A percentile compares a stretch with the other conserved stretches of the same genome.
Conservation (phyloP, 2,113 vertebrate genomes). For the Eulemur rufifrons region DNA sequence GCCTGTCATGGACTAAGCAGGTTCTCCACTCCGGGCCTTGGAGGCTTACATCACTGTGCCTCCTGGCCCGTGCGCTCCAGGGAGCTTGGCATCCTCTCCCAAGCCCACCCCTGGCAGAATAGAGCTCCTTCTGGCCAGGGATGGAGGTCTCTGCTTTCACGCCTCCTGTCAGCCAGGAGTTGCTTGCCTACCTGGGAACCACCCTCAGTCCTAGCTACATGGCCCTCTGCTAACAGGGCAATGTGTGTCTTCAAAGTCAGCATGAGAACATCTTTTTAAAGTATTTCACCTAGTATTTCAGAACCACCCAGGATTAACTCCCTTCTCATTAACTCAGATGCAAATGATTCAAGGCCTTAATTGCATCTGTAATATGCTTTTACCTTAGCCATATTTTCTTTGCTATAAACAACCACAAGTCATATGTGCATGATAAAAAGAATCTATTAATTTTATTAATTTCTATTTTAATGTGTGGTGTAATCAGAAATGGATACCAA, state of each 20-base stretch:
- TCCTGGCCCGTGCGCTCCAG: rapidly evolving
- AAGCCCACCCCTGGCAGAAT: neutral
- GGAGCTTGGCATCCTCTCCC: neutral
- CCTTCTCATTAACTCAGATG: neutral
- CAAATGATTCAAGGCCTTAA: rapidly evolving
- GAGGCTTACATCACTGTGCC: neutral
- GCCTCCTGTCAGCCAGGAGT: rapidly evolving
- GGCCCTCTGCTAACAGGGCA: neutral
- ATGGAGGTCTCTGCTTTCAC: neutral
- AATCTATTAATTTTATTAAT: neutral
- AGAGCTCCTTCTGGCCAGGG: neutral
- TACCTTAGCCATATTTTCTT: neutral
- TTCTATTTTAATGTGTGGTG: neutral
- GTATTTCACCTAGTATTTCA: neutral
- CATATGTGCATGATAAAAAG: neutral
- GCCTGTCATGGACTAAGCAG: too few species aligned
- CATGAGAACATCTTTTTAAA: neutral
- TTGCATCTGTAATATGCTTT: neutral
- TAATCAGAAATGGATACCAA: neutral
- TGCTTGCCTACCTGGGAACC: neutral
- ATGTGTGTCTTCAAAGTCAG: neutral
- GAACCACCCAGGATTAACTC: too few species aligned
- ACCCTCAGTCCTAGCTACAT: neutral
- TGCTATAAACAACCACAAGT: neutral
- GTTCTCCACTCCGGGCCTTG: neutral